Evolutionary conservation across 1,140 invertebrate genomes (phyloP), one percentile per base, ranked within the genome.

Genomic region (Apis dorsata): DNA sequence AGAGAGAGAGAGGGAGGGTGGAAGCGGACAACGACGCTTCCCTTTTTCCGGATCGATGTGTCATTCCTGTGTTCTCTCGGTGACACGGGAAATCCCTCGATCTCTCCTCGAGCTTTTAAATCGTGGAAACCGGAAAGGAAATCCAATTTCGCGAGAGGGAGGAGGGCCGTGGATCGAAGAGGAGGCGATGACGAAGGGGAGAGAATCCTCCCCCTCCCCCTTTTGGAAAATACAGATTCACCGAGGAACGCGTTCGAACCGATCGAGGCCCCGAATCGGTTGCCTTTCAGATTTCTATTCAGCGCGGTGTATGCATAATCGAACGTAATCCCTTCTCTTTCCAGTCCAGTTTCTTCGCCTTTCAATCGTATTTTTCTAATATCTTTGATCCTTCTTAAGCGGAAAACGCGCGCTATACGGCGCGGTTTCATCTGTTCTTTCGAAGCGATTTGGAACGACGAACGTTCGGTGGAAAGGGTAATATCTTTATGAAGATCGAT

Each of bases 81-180:
- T 9, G 13, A 9, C 59, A 44, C 34, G 34, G 34, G 59, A 9
- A 19, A 21, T 21, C 19, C 17, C 21, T 8, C 59, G 8, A 21
- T 49, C 17, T 65, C 49, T 24, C 24, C 76, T 19, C 19, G 73
- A 72, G 79, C 60, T 63, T 65, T 53, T 17, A 49, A 81, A 82
- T 82, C 57, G 75, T 60, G 71, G 13, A 63, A 62, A 24, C 70
- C 69, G 49, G 72, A 63, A 51, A 77, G 86, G 60, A 85, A 86
- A 87, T 87, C 65, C 83, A 87, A 89, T 89, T 88, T 83, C 44
- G 68, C 68, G 80, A 75, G 79, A 87, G 88, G 90, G 86, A 87
- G 62, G 59, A 90, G 86, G 86, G 62, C 53, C 24, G 73, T 59
- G 53, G 44, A 69, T 81, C 76, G 49, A 63, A 65, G 55, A 71